Evolutionary conservation across 2,797 vertebrate genomes (phyloP), one percentile per base, ranked within the genome.

Genomic region (Gadopsis bispinosus): DNA sequence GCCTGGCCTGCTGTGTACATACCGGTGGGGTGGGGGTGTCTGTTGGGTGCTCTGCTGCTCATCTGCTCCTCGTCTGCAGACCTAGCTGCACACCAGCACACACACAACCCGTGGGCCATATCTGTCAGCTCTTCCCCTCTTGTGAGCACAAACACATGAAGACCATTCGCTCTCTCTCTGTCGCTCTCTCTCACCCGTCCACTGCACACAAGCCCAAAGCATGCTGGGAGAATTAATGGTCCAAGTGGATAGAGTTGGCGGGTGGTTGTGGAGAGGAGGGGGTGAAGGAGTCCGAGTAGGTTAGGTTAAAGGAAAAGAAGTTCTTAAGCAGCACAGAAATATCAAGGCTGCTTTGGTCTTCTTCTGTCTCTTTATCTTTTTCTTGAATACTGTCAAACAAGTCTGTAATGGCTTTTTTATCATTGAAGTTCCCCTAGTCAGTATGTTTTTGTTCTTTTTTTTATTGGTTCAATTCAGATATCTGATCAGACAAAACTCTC

Each of bases 161-260:
- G 55, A 73, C 69, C 67, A 74, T 53, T 61, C 59, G 67, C 82
- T 67, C 66, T 65, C 63, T 43, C 67, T 69, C 62, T 83, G 68
- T 59, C 69, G 81, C 79, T 56, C 62, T 81, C 68, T 59, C 69
- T 82, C 80, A 80, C 73, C 77, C 82, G 5, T 85, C 77, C 79
- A 81, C 84, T 83, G 81, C 88, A 83, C 80, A 88, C 81, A 83
- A 81, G 79, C 86, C 81, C 66, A 86, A 69, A 85, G 90, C 90
- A 90, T 91, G 91, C 91, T 94, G 90, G 86, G 84, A 85, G 85
- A 88, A 91, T 87, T 93, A 93, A 91, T 93, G 91, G 91, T 91
- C 83, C 87, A 88, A 89, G 85, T 85, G 85, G 83, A 88, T 76
- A 77, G 79, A 87, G 79, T 75, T 86, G 81, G 84, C 43, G 61